A percentile compares a stretch with the other conserved stretches of the same genome.
These are phyloP conservation scores for Lithophane semibrunnea DNA, from an alignment of 2,888 invertebrate genomes.

Conservation along the genomic window DNA sequence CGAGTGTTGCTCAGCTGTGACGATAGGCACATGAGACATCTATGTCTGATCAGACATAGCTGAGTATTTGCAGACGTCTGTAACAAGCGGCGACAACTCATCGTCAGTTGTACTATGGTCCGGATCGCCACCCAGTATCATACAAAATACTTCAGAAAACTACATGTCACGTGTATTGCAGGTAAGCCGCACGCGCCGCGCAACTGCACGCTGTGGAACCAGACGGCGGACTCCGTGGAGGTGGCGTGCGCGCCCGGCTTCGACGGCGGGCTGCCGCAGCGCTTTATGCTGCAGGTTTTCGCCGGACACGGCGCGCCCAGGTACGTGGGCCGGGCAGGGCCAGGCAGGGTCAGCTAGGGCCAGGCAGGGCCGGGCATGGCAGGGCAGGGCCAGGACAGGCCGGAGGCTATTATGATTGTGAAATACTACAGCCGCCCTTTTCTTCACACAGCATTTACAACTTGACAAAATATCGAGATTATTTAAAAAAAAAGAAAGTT, in stretches of 20 bases:
- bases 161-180: conserved; percentile 73
- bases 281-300: conserved; percentile 95
- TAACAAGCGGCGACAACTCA: neutral
- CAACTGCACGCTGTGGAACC: conserved; percentile 96
- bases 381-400: too few relatives aligned
- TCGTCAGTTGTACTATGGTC: neutral
- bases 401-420: too few relatives aligned
- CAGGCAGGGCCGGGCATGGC: too few relatives aligned
- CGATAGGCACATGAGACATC: neutral
- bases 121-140: neutral
- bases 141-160: neutral
- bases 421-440: neutral
- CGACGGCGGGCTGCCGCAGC: conserved; percentile 97
- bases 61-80: neutral
- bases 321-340: conserved; percentile 49
- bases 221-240: conserved; percentile 95
- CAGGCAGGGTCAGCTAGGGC: too few relatives aligned
- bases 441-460: neutral
- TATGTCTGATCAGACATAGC: too few relatives aligned
- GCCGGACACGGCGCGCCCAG: conserved; percentile 80
- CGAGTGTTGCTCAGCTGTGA: neutral
- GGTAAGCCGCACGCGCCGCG: conserved; percentile 96
- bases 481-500: neutral
- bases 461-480: neutral
- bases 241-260: conserved; percentile 96